Conservation (phyloP, 2,113 vertebrate species). For the Monarcha castaneiventris region DNA sequence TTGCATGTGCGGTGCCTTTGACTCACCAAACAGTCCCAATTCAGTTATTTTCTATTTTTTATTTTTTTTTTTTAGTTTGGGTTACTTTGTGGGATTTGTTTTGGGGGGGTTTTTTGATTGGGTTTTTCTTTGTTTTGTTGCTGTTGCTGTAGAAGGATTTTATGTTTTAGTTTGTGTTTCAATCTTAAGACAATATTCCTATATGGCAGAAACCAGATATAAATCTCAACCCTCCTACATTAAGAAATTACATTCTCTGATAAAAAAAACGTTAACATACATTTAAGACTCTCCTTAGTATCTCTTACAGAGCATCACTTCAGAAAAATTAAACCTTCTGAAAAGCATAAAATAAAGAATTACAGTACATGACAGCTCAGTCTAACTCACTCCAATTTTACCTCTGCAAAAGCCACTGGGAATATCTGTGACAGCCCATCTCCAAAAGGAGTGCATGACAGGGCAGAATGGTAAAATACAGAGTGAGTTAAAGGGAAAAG, state of each 20-base stretch:
- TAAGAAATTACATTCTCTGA: neutral
- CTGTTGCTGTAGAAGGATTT: neutral
- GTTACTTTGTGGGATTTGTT: neutral
- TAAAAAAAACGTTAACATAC: neutral
- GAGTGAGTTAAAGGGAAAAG: neutral
- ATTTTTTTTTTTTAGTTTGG: neutral
- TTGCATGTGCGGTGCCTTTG: neutral
- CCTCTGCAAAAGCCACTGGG: slow-evolving; percentile 32
- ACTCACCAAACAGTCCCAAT: neutral
- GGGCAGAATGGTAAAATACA: neutral
- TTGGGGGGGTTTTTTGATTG: neutral
- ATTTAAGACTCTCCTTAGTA: neutral
- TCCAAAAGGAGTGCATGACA: slow-evolving; percentile 15
- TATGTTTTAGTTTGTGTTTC: neutral
- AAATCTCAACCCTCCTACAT: neutral
- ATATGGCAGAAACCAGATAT: neutral
- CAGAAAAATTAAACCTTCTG: slow-evolving; percentile 5
- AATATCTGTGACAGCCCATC: slow-evolving; percentile 40
- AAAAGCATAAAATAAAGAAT: slow-evolving; percentile 35
- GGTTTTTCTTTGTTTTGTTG: neutral
- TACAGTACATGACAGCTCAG: slow-evolving; percentile 37
- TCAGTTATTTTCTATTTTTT: neutral
- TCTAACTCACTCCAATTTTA: slow-evolving; percentile 19
- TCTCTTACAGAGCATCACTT: neutral
- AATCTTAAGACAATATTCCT: neutral